Percentiles rank a stretch among this genome's conserved stretches.
Evolutionary conservation across 1,140 invertebrate species (phyloP).

Genomic region (Bombus waltoni): DNA sequence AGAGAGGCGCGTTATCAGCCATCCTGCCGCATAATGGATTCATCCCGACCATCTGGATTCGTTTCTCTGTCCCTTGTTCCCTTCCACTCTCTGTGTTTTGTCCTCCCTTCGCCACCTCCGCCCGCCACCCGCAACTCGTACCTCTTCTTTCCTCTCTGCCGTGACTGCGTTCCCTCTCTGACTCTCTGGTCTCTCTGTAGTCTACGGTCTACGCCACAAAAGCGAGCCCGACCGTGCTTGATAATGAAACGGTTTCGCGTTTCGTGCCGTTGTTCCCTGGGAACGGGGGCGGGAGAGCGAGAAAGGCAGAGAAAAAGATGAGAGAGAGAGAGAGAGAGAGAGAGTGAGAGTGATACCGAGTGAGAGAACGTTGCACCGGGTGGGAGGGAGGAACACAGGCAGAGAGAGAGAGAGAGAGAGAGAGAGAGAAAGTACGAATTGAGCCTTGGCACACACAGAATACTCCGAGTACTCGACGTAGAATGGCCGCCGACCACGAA

Average conservation of each 20-base stretch:
- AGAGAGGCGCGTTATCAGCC: constrained; percentile 49
- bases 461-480: constrained; percentile 50
- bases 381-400: neutral
- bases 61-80: constrained; percentile 36
- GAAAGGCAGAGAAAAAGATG: neutral
- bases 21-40: constrained; percentile 59
- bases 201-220: constrained; percentile 51
- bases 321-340: neutral
- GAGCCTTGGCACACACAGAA: constrained; percentile 59
- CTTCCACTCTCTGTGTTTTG: constrained; percentile 21
- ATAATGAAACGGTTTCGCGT: constrained; percentile 68
- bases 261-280: constrained; percentile 53
- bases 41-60: constrained; percentile 50
- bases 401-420: neutral
- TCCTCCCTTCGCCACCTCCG: constrained; percentile 29
- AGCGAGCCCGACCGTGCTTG: constrained; percentile 56
- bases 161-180: neutral
- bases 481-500: constrained; percentile 63
- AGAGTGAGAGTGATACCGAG: neutral
- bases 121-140: neutral
- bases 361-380: neutral
- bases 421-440: constrained; percentile 52
- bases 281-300: constrained; percentile 15
- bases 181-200: neutral
- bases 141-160: constrained; percentile 22